Conservation (phyloP, 92 coral and sea anemone genomes). For the Heteractis magnifica region DNA sequence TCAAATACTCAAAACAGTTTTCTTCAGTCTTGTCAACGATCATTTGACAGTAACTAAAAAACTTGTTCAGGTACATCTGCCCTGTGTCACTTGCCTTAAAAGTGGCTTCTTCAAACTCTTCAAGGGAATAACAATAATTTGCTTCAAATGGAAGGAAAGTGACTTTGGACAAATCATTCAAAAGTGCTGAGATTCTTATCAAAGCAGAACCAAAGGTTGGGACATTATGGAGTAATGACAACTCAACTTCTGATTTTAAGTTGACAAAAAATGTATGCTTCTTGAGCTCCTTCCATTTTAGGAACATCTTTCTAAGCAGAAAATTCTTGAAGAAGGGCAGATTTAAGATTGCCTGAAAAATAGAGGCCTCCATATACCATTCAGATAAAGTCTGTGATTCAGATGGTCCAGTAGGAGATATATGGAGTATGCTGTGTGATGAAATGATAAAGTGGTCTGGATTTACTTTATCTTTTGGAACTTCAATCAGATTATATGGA, state of each 20-base stretch:
- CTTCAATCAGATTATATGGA: constrained; percentile 86
- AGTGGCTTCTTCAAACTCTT: constrained; percentile 72
- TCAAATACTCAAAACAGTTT: constrained; percentile 91
- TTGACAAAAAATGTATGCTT: constrained; percentile 71
- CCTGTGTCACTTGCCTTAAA: constrained; percentile 71
- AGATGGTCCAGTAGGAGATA: constrained; percentile 76
- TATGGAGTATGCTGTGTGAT: constrained; percentile 90
- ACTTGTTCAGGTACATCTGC: constrained; percentile 71
- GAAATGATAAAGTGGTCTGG: constrained; percentile 95
- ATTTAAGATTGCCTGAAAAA: constrained; percentile 75
- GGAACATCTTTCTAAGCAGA: constrained; percentile 78
- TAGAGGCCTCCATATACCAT: constrained; percentile 91
- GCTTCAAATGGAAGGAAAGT: constrained; percentile 89
- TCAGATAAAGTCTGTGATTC: constrained; percentile 82
- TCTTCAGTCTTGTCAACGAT: constrained; percentile 89
- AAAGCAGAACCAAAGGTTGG: constrained; percentile 98
- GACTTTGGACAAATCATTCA: constrained; percentile 80
- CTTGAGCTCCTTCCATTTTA: constrained; percentile 79
- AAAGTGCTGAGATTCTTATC: constrained; percentile 75
- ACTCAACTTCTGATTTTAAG: constrained; percentile 66
- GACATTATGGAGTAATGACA: constrained; percentile 69
- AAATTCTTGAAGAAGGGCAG: constrained; percentile 86
- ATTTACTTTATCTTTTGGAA: constrained; percentile 77
- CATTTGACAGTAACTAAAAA: constrained; percentile 83
- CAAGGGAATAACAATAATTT: constrained; percentile 63